Base-by-base conservation (phyloP, 2,888 invertebrate genomes). In the Ariolimax columbianus region DNA sequence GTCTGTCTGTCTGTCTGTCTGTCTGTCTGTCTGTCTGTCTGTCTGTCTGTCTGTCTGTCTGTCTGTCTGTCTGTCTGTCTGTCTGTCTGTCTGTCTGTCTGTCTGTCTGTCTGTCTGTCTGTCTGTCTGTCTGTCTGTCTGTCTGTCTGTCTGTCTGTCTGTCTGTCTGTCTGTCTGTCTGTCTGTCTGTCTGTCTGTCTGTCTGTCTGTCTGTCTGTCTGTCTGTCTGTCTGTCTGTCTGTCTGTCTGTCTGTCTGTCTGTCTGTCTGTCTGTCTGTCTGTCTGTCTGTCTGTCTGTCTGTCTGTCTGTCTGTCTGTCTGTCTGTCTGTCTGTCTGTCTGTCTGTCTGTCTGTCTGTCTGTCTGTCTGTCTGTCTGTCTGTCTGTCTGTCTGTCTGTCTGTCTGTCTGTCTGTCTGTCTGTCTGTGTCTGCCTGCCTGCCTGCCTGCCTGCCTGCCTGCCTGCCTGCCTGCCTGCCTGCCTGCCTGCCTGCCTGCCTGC, bases 331-430 rank as follows among this genome's bases (percentile, higher is more conserved):
- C 40, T 72, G 40, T 72, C 40, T 72, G 72, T 72, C 72, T 38
- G 40, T 72, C 72, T 72, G 72, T 72, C 40, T 72, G 40, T 72
- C 72, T 72, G 40, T 72, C 72, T 72, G 72, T 72, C 72, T 72
- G 72, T 72, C 72, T 72, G 72, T 72, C 72, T 40, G 72, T 72
- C 72, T 72, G 40, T 40, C 72, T 72, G 40, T 72, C 72, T 72
- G 72, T 72, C 72, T 72, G 72, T 72, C 72, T 72, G 72, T 72
- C 72, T 72, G 40, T 40, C 40, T 72, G 38, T 77, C 77, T 77
- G 51, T 77, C 51, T 43, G 40, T 77, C 51, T 77, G 40, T 77
- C 51, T 77, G 51, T 66, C 30, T 66, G 66, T 66, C 66, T 66
- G 30, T 66, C 66, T 55, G 55, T 55, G 19, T 55, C 19, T 55